phyloP scores from a whole-genome alignment of 1,140 invertebrate species.

The Batillaria attramentaria region DNA sequence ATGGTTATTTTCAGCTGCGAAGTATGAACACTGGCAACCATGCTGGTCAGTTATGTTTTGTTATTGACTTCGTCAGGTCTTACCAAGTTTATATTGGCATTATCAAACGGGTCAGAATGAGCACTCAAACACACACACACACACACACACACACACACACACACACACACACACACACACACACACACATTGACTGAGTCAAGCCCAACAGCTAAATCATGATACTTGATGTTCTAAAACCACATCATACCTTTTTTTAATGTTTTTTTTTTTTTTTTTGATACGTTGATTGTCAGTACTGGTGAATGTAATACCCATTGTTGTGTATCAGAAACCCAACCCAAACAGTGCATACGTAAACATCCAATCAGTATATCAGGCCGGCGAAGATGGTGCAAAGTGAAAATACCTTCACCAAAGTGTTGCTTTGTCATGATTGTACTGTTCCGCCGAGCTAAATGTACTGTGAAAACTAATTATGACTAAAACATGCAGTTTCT shows the following conservation, averaged over 20 bases:
- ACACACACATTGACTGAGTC: background rate
- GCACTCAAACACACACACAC: slow-evolving; percentile 6
- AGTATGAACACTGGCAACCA: background rate
- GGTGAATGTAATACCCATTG: background rate
- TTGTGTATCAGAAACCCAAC: background rate
- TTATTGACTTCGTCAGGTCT: too few relatives aligned
- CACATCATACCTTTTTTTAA: background rate
- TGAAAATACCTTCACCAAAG: too few relatives aligned
- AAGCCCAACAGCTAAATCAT: too few relatives aligned
- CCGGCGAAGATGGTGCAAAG: too few relatives aligned
- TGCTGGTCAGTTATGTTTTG: too few relatives aligned
- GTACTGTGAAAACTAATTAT: too few relatives aligned
- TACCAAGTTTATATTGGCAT: too few relatives aligned
- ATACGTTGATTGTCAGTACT: background rate
- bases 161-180: background rate
- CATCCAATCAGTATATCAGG: background rate
- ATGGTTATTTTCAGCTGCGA: background rate
- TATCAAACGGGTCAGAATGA: background rate
- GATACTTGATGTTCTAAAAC: background rate
- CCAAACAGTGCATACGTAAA: background rate
- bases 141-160: slow-evolving; percentile 23
- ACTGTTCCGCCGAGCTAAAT: too few relatives aligned
- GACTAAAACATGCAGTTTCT: too few relatives aligned
- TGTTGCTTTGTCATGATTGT: too few relatives aligned
- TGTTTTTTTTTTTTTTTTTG: background rate